These are phyloP conservation scores for Herpetotheres cachinnans DNA, from an alignment of 2,113 vertebrate species.

Conservation along the genomic window DNA sequence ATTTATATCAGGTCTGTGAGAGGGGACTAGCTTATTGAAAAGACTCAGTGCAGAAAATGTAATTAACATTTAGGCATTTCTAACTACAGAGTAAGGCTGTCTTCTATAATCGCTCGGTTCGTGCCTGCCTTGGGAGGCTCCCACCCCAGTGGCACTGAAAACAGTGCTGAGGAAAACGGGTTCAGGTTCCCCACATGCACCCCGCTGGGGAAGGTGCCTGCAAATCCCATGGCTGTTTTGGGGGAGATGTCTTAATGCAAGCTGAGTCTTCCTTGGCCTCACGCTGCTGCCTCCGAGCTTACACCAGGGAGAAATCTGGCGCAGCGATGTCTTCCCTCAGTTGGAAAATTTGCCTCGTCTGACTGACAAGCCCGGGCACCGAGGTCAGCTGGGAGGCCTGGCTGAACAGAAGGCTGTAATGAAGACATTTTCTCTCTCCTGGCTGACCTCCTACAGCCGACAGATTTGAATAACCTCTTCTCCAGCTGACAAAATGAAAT, in stretches of 20 bases:
- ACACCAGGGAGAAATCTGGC: neutral
- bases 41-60: neutral
- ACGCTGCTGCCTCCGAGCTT: neutral
- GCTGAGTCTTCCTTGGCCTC: neutral
- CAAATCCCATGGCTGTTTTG: neutral
- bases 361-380: neutral
- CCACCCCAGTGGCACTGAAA: neutral
- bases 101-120: neutral
- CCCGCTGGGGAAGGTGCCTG: neutral
- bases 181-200: neutral
- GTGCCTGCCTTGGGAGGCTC: neutral
- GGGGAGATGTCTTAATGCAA: neutral
- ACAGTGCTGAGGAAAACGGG: neutral
- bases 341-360: conserved; percentile 21
- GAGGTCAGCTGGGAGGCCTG: conserved; percentile 50
- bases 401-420: conserved; percentile 59
- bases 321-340: neutral
- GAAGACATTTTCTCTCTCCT: conserved; percentile 57
- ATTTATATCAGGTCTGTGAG: neutral
- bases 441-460: conserved; percentile 52
- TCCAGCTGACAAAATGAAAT: conserved; percentile 57
- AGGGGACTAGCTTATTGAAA: neutral
- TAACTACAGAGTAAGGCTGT: neutral
- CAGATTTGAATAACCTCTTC: conserved; percentile 61
- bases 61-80: neutral